Base-by-base conservation (phyloP, 2,113 vertebrate species). In the Gavialis gangeticus region DNA sequence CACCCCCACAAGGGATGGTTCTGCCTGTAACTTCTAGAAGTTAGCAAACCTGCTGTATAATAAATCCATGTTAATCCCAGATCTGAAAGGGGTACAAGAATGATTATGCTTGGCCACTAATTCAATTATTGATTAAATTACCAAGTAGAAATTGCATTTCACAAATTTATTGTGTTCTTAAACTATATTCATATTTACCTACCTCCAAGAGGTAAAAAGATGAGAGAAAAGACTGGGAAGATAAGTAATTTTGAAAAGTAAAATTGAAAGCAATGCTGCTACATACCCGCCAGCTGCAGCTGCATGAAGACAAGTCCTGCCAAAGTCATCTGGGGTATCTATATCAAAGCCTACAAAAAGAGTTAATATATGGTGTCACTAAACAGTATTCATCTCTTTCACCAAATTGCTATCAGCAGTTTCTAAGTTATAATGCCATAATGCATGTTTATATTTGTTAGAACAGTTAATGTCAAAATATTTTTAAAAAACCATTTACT, bases 291-390 rank as follows among this genome's bases (percentile, higher is more conserved):
- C 99, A 97, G 99, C 99, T 96, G 99, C 99, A 92, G 99, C 99
- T 93, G 99, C 99, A 89, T 99, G 99, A 97, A 99, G 99, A 98
- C 99, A 99, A 93, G 99, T 99, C 97, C 99, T 99, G 95, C 99
- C 99, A 97, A 99, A 99, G 97, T 99, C 99, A 98, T 99, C 99
- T 85, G 99, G 98, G n/a, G 99, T 99, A 96, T 99, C 99, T 82
- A 99, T 98, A 96, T 99, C 99, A 98, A 99, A 99, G 94, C 99
- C 99, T 99, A 95, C 21, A 95, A 95, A 84, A 94, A 34, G 81
- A 88, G 18, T 34, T 46, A 89, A 95, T 97, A 93, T 86, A 25
- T 86, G 84, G 94, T 96, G 76, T 27, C 87, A 78, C 91, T 79
- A 63, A 93, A 34, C 80, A 95, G 46, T 46, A 88, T 73, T 79